Conservation (phyloP, 2,797 vertebrate species). For the Phyllotis vaccarum region DNA sequence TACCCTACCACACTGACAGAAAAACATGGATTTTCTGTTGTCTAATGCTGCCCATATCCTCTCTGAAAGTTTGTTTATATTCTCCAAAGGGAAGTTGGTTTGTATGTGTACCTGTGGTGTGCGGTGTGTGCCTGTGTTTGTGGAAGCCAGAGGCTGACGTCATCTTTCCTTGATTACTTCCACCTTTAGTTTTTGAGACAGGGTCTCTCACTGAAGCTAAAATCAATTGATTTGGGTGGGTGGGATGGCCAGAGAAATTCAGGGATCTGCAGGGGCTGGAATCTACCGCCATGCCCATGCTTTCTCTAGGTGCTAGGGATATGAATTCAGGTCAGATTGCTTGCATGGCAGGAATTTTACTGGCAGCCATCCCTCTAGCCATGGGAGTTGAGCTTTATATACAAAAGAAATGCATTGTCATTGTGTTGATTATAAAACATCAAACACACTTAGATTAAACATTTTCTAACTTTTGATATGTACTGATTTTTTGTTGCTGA, state of each 20-base stretch:
- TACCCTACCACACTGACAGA: neutral
- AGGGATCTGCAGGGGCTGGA: neutral
- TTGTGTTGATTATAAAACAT: conserved; percentile 43
- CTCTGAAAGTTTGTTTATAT: neutral
- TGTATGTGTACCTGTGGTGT: neutral
- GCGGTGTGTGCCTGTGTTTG: neutral
- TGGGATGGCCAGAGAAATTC: neutral
- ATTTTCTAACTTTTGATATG: neutral
- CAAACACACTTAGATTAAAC: neutral
- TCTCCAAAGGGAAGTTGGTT: conserved; percentile 20
- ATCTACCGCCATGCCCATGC: neutral
- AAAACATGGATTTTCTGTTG: neutral
- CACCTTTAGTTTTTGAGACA: neutral
- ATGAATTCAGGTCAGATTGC: neutral
- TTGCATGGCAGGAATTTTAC: neutral
- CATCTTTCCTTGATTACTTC: neutral
- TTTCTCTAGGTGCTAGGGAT: neutral
- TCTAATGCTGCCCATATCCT: neutral
- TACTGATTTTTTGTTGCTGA: conserved; percentile 7
- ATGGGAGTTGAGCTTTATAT: conserved; percentile 19
- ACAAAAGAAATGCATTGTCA: neutral
- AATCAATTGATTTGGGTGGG: neutral
- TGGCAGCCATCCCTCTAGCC: neutral
- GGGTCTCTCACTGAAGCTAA: neutral
- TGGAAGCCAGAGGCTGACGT: neutral